Evolutionary conservation across 2,113 vertebrate species (phyloP).

Genomic region (Pomatostomus ruficeps): DNA sequence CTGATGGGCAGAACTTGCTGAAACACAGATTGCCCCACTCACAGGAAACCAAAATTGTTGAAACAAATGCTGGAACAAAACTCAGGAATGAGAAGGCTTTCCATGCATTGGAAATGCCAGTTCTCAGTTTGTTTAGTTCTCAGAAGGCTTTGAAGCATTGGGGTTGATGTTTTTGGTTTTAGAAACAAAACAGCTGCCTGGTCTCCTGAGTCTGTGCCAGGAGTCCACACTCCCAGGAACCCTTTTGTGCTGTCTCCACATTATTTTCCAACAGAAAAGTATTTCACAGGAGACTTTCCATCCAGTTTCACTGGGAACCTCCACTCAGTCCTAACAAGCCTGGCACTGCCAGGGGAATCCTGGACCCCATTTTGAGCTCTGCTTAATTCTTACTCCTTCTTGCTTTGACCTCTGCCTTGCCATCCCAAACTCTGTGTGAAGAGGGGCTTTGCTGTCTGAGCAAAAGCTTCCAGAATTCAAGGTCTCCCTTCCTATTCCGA

Average conservation of each 20-base stretch:
- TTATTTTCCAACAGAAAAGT: constrained; percentile 9
- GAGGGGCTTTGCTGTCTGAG: neutral
- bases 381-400: neutral
- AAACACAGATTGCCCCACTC: neutral
- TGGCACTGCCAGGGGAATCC: neutral
- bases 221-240: neutral
- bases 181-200: constrained; percentile 12
- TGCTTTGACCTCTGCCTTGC: neutral
- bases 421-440: neutral
- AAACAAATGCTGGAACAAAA: constrained; percentile 38
- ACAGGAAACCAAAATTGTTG: constrained; percentile 22
- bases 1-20: constrained; percentile 1
- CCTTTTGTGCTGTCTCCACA: neutral
- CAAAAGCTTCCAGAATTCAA: neutral
- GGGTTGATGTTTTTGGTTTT: constrained; percentile 15
- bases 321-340: neutral
- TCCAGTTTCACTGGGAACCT: neutral
- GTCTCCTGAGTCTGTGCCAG: neutral
- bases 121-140: constrained; percentile 25
- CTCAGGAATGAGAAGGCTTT: constrained; percentile 32
- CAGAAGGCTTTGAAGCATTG: constrained; percentile 29
- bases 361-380: neutral
- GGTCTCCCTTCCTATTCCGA: neutral
- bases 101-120: constrained; percentile 27
- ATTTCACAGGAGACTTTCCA: constrained; percentile 3